These are phyloP conservation scores for Vanessa atalanta DNA, from an alignment of 1,140 invertebrate species.

Conservation along the genomic window DNA sequence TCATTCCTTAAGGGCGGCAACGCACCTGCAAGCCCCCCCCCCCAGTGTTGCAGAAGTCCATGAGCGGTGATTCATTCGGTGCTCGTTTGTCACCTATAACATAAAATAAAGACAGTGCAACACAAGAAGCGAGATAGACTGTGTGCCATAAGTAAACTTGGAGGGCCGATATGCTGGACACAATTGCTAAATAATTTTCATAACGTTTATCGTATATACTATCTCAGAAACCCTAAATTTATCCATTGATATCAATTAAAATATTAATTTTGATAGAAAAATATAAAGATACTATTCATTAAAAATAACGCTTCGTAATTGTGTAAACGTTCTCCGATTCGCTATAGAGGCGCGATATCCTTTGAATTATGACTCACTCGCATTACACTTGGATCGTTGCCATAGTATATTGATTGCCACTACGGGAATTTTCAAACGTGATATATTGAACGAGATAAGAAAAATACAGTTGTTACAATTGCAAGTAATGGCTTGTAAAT, in stretches of 20 bases:
- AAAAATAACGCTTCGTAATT: slow-evolving; percentile 7
- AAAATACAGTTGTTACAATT: slow-evolving; percentile 38
- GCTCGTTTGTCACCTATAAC: too few relatives aligned
- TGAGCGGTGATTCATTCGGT: too few relatives aligned
- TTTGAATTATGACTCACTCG: slow-evolving; percentile 58
- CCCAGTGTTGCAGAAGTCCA: too few relatives aligned
- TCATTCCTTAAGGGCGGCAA: too few relatives aligned
- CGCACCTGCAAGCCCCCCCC: too few relatives aligned
- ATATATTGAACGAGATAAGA: slow-evolving; percentile 45
- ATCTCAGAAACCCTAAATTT: too few relatives aligned
- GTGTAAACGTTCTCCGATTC: slow-evolving; percentile 29
- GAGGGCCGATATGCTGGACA: too few relatives aligned
- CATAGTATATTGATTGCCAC: slow-evolving; percentile 66
- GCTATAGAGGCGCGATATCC: slow-evolving; percentile 52
- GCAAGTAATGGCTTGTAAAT: slow-evolving; percentile 33
- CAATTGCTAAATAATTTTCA: too few relatives aligned
- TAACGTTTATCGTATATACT: too few relatives aligned
- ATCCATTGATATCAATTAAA: not conserved
- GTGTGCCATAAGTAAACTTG: too few relatives aligned
- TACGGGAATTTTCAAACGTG: slow-evolving; percentile 61
- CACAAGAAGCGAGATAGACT: too few relatives aligned
- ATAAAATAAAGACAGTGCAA: too few relatives aligned
- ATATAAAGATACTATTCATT: slow-evolving; percentile 5
- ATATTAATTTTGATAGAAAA: not conserved
- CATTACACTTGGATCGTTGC: slow-evolving; percentile 57